phyloP scores from a whole-genome alignment of 2,113 vertebrate species.

The Notarius lentiginosus region DNA sequence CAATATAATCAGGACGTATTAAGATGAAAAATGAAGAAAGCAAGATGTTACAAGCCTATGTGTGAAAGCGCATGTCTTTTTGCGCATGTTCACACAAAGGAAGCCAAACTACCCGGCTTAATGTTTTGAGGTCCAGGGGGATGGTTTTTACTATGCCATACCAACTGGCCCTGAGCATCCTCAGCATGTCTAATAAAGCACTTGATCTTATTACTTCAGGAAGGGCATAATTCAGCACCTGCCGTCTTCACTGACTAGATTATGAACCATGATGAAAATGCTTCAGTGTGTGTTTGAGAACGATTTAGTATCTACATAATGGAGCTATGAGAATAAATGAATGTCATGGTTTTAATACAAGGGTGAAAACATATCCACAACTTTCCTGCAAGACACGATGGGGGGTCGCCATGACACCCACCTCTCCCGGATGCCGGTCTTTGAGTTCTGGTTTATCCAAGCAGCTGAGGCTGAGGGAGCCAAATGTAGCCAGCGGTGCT shows the following conservation, averaged over 20 bases:
- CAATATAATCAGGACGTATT: background rate
- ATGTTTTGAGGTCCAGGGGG: background rate
- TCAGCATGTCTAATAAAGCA: background rate
- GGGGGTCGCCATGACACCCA: no score
- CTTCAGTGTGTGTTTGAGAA: background rate
- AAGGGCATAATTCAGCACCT: background rate
- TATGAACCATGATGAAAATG: background rate
- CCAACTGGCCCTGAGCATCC: background rate
- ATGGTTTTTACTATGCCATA: background rate
- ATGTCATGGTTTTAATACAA: background rate
- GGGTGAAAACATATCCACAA: no score
- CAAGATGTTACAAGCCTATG: background rate
- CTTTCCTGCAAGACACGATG: no score
- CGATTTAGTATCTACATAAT: background rate
- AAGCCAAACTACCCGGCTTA: background rate
- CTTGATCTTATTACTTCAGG: background rate
- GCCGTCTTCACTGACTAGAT: background rate
- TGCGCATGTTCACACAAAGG: background rate
- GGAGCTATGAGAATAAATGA: no score
- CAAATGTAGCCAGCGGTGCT: no score
- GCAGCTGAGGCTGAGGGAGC: no score
- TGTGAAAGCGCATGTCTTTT: background rate
- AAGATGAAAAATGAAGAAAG: background rate
- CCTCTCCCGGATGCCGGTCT: no score
- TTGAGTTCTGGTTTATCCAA: no score